Conservation (phyloP, 1,140 invertebrate genomes). For the Eriosoma lanigerum region DNA sequence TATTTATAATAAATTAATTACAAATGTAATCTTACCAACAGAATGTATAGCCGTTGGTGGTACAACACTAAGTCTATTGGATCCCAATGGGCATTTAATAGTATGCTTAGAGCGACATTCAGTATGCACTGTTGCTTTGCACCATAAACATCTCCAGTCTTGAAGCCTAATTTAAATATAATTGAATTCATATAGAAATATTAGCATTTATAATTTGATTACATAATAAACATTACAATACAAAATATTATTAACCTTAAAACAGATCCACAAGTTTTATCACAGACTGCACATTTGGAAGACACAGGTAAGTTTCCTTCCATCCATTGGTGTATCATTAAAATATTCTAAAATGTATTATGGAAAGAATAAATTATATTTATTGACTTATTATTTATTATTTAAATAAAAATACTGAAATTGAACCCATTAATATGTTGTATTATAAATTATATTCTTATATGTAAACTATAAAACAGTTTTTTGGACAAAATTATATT, state of each 20-base stretch:
- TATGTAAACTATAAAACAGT: no score
- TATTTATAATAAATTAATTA: background rate
- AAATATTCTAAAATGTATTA: slow-evolving; percentile 74
- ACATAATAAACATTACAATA: background rate
- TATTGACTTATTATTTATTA: no score
- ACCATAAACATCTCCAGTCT: slow-evolving; percentile 96
- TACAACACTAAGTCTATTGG: slow-evolving; percentile 85
- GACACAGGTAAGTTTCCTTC: slow-evolving; percentile 95
- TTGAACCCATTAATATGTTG: no score
- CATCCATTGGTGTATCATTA: slow-evolving; percentile 97
- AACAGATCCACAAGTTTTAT: slow-evolving; percentile 95
- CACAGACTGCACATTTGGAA: slow-evolving; percentile 90
- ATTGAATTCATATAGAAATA: background rate
- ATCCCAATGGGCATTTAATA: slow-evolving; percentile 78
- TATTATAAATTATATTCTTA: no score
- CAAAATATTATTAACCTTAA: slow-evolving; percentile 66
- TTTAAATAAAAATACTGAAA: no score
- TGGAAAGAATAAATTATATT: slow-evolving; percentile 25
- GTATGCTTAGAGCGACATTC: slow-evolving; percentile 77
- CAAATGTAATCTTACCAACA: slow-evolving; percentile 65
- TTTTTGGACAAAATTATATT: no score
- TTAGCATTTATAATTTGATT: background rate
- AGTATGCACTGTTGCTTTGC: slow-evolving; percentile 87
- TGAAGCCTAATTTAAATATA: slow-evolving; percentile 70
- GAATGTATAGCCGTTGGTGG: slow-evolving; percentile 90